Base-by-base conservation (phyloP, 1,140 invertebrate genomes). In the Nasonia vitripennis region DNA sequence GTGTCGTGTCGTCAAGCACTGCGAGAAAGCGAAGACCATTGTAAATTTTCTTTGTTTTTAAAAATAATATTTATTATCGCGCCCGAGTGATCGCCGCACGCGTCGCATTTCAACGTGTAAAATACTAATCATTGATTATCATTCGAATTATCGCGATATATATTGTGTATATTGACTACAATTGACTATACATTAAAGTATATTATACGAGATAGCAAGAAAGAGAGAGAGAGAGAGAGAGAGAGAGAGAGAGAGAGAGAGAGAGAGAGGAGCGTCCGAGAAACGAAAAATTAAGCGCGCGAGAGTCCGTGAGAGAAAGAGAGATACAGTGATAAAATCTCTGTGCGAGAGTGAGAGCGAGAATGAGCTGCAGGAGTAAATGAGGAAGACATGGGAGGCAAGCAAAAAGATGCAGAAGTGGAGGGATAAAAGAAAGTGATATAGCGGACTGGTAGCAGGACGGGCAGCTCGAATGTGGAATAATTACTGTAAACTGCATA, bases 151-250 rank as follows among this genome's bases (percentile, higher is more conserved):
- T 90, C 88, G 90, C 91, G 91, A 91, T 89, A 87, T 87, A 88
- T 88, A 91, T 88, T 92, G 90, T 93, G 92, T 93, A 93, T 92
- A 93, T 93, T 93, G 88, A 92, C 89, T 91, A 91, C 90, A 90
- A 92, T 89, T 90, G 85, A 90, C 75, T 88, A 88, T 78, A 88
- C 82, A 87, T 87, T 88, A 86, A 87, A 79, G 68, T 86, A 83
- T 83, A 84, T 75, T 83, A 81, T 37, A 37, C 34, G 34, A 37
- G 34, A 37, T 34, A 34, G 34, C 2, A 34, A 74, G 74, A 79
- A 81, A 81, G 67, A 77, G 77, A 73, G 67, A 17, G 74, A n/a
- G 71, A 78, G 67, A 78, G 45, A 74, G 74, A 77, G 79, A 73
- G 67, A 23, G 74, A 88, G 79, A 81, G 79, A 84, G 45, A 74